Conservation (phyloP, 2,113 vertebrate species). For the Daboia siamensis region DNA sequence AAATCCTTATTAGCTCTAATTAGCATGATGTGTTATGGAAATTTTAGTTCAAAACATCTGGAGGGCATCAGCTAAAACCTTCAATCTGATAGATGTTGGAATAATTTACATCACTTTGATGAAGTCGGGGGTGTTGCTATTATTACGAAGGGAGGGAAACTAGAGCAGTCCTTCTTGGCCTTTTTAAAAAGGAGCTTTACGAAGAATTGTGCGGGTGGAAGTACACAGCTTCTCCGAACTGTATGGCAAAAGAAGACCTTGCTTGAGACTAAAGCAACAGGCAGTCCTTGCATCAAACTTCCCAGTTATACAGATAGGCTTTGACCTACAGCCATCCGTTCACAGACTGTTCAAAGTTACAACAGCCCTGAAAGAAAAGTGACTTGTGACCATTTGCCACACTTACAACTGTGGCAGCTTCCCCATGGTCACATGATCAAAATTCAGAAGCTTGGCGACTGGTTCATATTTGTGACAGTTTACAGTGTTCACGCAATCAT, state of each 20-base stretch:
- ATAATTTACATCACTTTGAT: not conserved
- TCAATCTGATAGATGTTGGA: not conserved
- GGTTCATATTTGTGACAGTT: not conserved
- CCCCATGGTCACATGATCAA: not conserved
- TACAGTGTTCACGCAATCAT: not conserved
- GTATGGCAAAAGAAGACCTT: not conserved
- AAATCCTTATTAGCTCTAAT: not conserved
- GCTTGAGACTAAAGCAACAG: not conserved
- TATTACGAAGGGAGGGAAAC: not conserved
- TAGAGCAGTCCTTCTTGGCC: not conserved
- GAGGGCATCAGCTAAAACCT: not conserved
- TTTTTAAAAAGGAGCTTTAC: not conserved
- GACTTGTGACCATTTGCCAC: not conserved
- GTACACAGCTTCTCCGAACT: not conserved
- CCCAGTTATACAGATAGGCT: not conserved
- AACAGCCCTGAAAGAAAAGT: not conserved
- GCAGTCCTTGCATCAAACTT: not conserved
- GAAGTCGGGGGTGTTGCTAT: not conserved
- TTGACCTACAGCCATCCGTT: not conserved
- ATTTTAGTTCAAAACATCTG: not conserved
- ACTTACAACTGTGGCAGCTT: not conserved
- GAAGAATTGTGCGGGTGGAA: not conserved
- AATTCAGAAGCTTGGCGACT: not conserved
- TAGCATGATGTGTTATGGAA: not conserved
- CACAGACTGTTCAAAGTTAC: not conserved